Evolutionary conservation across 2,888 invertebrate genomes (phyloP).

Genomic region (Pecten maximus): DNA sequence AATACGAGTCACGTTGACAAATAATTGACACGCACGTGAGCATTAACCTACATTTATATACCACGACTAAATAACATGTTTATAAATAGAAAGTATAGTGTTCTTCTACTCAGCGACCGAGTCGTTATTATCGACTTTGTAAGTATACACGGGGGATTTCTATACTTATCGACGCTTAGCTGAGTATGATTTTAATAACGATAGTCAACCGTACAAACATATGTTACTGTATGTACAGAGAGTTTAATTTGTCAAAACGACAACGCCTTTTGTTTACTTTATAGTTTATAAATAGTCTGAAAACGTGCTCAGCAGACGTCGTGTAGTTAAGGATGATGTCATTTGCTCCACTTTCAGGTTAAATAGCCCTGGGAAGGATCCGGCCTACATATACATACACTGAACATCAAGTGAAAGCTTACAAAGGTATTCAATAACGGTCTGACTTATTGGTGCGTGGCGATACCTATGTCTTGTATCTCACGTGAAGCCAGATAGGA

Average conservation of each 20-base stretch:
- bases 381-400: not conserved
- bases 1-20: not conserved
- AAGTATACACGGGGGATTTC: not conserved
- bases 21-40: not conserved
- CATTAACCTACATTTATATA: not conserved
- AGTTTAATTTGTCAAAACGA: not conserved
- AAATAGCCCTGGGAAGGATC: not conserved
- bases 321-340: not conserved
- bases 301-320: not conserved
- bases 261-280: not conserved
- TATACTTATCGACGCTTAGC: not conserved
- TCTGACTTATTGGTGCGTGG: not conserved
- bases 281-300: not conserved
- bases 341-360: slow-evolving; percentile 5
- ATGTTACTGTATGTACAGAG: not conserved
- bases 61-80: not conserved
- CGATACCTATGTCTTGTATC: not conserved
- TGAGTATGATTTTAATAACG: not conserved
- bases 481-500: not conserved
- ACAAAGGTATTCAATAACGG: not conserved
- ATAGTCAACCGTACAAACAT: not conserved
- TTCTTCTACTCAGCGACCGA: not conserved
- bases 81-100: not conserved
- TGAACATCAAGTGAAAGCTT: not conserved
- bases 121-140: not conserved